Base-by-base conservation (phyloP, 2,797 vertebrate genomes). In the Dryobates pubescens region DNA sequence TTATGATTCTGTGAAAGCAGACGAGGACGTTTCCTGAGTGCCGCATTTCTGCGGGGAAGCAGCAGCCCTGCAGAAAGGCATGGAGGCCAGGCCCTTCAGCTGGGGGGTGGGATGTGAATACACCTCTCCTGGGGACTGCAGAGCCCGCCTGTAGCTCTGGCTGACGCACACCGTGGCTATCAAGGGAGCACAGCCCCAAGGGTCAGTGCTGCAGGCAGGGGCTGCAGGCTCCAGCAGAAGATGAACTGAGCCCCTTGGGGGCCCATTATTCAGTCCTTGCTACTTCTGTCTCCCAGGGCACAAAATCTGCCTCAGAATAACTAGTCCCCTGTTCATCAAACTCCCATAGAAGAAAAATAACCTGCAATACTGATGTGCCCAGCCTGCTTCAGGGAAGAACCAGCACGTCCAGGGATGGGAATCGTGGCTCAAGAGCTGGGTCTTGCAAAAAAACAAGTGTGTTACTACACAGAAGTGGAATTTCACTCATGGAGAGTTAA, bases 71-170 rank as follows among this genome's bases (percentile, higher is more conserved):
- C 1, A 10, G 77, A 34, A 75, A 41, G 63, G 36, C 43, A 58
- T 22, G 1, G 2, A 32, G 43, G 41, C 20, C 49, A 34, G 8
- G 16, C 14, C 45, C 74, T 87, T 77, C 51, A 63, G 29, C 38
- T 30, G n/a, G 36, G 43, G 8, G 16, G 23, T 26, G 1, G 17
- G 51, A 13, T 0, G 1, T 2, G 12, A 6, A 2, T 1, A 3
- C 19, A 24, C 61, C 30, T 23, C 43, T 20, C 16, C 16, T 2
- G 4, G 38, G 45, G 26, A 4, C 12, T 0, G 2, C 65, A 18
- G 45, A 20, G 49, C 20, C 22, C 69, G 34, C 5, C 23, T 4
- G 27, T 16, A 32, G 38, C 73, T 38, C 59, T 10, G 70, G 22
- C 15, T 1, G 1, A 36, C 3, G 5, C 15, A 5, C 3, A 3